phyloP scores from a whole-genome alignment of 2,888 invertebrate species.

The Chalcis sispes region DNA sequence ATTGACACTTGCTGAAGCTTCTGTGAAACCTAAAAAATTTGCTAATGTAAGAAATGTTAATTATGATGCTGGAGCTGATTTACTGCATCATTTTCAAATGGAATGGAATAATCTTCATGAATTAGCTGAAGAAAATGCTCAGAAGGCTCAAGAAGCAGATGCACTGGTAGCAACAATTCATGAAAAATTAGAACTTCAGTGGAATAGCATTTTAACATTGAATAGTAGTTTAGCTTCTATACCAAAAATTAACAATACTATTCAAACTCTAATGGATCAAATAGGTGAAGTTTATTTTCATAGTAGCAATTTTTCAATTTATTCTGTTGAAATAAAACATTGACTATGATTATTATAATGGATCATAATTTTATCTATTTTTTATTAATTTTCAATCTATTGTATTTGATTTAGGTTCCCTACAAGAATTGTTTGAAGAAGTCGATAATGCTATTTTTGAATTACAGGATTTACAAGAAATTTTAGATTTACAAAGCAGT shows the following conservation, averaged over 20 bases:
- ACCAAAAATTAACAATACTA: conserved; percentile 76
- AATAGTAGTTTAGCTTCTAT: conserved; percentile 75
- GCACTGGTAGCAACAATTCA: conserved; percentile 68
- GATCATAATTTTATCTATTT: background rate
- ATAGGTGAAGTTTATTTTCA: conserved; percentile 70
- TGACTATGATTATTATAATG: background rate
- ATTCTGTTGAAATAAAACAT: background rate
- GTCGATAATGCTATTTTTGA: conserved; percentile 82
- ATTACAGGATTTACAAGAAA: conserved; percentile 84
- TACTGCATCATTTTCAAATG: conserved; percentile 84
- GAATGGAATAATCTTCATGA: conserved; percentile 85
- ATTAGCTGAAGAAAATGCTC: conserved; percentile 82
- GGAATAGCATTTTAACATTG: conserved; percentile 73
- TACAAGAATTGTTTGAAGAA: conserved; percentile 80
- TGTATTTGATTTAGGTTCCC: conserved; percentile 69
- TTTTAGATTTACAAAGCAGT: conserved; percentile 83
- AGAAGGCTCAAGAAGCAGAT: conserved; percentile 80
- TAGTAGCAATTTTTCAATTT: background rate
- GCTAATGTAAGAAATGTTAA: conserved; percentile 72
- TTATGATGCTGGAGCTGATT: conserved; percentile 82
- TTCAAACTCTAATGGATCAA: conserved; percentile 76
- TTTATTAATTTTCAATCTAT: background rate
- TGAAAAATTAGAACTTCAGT: conserved; percentile 75
- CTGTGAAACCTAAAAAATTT: conserved; percentile 64
- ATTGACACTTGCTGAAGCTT: conserved; percentile 66